Percentiles rank a stretch among this genome's conserved stretches.
These are phyloP conservation scores for Betta splendens DNA, from an alignment of 2,797 vertebrate genomes.

Conservation along the genomic window DNA sequence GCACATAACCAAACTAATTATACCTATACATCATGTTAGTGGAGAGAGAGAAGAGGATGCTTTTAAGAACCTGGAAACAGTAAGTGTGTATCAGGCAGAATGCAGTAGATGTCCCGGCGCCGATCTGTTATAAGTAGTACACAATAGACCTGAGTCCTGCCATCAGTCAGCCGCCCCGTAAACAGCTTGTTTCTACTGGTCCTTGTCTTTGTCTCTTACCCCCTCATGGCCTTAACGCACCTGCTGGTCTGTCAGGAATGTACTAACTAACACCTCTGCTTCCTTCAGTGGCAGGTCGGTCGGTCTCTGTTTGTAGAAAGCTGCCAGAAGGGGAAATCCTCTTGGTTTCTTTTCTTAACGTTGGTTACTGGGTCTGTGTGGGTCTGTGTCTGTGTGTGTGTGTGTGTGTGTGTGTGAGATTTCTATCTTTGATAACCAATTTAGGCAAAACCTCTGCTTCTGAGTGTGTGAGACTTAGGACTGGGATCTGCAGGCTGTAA, in stretches of 20 bases:
- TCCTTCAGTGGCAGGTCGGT: slow-evolving; percentile 35
- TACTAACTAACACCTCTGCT: slow-evolving; percentile 59
- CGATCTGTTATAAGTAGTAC: too few relatives aligned
- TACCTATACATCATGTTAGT: too few relatives aligned
- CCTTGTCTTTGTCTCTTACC: slow-evolving; percentile 34
- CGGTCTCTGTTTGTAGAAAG: slow-evolving; percentile 27
- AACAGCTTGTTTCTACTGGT: slow-evolving; percentile 74
- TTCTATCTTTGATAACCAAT: not conserved
- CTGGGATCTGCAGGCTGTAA: too few relatives aligned
- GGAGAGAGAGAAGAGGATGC: not conserved
- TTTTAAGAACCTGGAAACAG: too few relatives aligned
- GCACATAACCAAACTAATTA: too few relatives aligned
- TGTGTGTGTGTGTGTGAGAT: not conserved
- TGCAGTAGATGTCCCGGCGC: slow-evolving; percentile 10
- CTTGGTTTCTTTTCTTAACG: slow-evolving; percentile 15
- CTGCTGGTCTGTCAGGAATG: slow-evolving; percentile 12
- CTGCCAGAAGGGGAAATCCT: slow-evolving; percentile 3
- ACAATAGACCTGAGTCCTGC: slow-evolving; percentile 2
- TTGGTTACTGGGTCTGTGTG: slow-evolving; percentile 12
- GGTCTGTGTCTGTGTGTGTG: too few relatives aligned
- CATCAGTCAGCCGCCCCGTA: slow-evolving; percentile 40
- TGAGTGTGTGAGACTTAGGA: not conserved
- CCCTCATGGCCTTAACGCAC: slow-evolving; percentile 31
- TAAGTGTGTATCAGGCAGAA: slow-evolving; percentile 35
- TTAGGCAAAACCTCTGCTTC: not conserved